Evolutionary conservation across 92 coral and sea anemone species (phyloP), one percentile per base, ranked within the genome.

Genomic region (Meandrina meandrites): DNA sequence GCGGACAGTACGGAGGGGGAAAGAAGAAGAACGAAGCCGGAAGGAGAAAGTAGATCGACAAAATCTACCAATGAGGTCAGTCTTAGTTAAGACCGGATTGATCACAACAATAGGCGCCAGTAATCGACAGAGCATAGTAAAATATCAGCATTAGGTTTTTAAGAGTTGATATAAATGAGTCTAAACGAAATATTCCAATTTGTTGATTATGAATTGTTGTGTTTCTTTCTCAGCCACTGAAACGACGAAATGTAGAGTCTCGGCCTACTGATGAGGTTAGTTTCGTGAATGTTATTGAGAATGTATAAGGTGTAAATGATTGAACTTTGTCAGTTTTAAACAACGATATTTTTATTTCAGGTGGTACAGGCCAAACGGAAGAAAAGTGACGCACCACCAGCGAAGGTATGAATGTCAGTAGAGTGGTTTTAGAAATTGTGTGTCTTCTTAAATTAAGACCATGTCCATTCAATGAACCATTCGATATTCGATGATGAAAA

Each of bases 341-440:
- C 27, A 60, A 40, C 4, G 1, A 2, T 58, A 5, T 77, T 28
- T 62, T 60, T 14, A 48, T 66, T 42, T 42, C 57, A 86, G 84
- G 93, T 81, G 67, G 90, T 90, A 3, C 93, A 81, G 85, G 84
- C 86, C 3, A 90, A 90, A 51, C 76, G 93, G 45, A 90, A 90
- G 53, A 82, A 82, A 51, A 79, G 45, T 30, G 88, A 82, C 22
- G 86, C 58, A 0, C n/a, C 67, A 30, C 56, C 81, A 69, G 47
- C 90, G 73, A 88, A 90, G 90, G 93, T 90, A 56, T 11, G 83
- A 48, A 34, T n/a, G 45, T 12, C 64, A 50, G 30, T 35, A 40
- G 28, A 24, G 31, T 22, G 45, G n/a, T 22, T 40, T 22, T 36
- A 4, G 28, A 62, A 28, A 10, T 9, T 66, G 1, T 66, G 34